Base-by-base conservation (phyloP, 2,888 invertebrate species). In the Silvanus unidentatus region DNA sequence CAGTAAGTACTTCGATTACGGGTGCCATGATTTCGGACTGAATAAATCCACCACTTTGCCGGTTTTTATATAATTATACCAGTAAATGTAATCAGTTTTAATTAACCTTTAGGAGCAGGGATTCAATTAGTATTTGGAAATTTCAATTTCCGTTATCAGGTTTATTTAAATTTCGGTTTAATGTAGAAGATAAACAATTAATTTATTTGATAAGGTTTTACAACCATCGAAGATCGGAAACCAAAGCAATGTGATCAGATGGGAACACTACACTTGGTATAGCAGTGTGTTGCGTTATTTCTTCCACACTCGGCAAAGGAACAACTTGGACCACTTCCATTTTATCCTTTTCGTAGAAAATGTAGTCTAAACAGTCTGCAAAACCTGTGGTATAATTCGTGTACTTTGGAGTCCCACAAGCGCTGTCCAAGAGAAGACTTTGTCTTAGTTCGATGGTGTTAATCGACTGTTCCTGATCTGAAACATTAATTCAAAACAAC, bases 231-330 rank as follows among this genome's bases (percentile, higher is more conserved):
- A 93, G 75, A 75, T 93, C 90, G n/a, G 86, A 82, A 49, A 95
- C 77, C 39, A 96, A 73, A 10, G 97, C 85, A 51, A 98, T 74
- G 70, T 98, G 97, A 74, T 98, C 97, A 1, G 96, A 96, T 1
- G 97, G 97, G 69, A 89, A 89, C 2, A 88, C 84, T 39, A 86
- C 76, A 57, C 91, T 95, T 0, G 98, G 98, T 50, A 97, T 77
- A 1, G 91, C 96, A 30, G 73, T 77, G 61, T 90, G 75, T 42
- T 80, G 73, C 42, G 73, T 77, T 13, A 97, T 74, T 65, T 93
- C 88, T 56, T 88, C 87, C 34, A 81, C 75, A 38, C 79, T 80
- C 0, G 95, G 94, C 57, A 93, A 73, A 0, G 94, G 93, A 45
- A 94, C 78, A 1, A 87, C 81, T 77, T 86, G 76, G 36, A 77